Evolutionary conservation across 2,888 invertebrate genomes (phyloP).

Genomic region (Calephelis perditalis): DNA sequence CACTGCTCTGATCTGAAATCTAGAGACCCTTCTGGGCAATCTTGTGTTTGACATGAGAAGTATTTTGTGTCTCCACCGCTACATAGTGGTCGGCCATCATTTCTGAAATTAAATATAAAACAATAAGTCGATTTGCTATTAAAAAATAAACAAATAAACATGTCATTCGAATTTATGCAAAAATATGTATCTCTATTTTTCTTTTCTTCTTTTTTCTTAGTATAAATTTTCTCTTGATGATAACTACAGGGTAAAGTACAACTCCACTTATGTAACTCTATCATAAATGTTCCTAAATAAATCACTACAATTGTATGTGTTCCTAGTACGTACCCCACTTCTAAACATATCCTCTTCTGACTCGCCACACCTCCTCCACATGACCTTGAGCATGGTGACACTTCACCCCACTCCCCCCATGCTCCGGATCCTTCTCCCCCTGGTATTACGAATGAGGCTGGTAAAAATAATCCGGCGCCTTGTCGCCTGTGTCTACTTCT

Average conservation of each 20-base stretch:
- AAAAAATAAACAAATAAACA: too few relatives aligned
- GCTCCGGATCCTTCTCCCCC: constrained; percentile 82
- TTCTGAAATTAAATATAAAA: constrained; percentile 51
- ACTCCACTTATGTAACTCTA: constrained; percentile 19
- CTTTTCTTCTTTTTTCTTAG: too few relatives aligned
- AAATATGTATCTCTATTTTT: too few relatives aligned
- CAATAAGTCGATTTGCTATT: too few relatives aligned
- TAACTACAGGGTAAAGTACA: too few relatives aligned
- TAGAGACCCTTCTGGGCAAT: constrained; percentile 85
- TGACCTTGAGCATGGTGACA: constrained; percentile 90
- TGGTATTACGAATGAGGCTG: constrained; percentile 85
- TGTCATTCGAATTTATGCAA: too few relatives aligned
- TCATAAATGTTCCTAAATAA: too few relatives aligned
- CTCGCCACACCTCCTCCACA: constrained; percentile 96
- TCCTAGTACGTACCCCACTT: constrained; percentile 69
- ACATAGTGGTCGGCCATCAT: constrained; percentile 81
- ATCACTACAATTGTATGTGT: not conserved
- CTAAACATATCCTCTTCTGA: constrained; percentile 87
- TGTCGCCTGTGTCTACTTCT: constrained; percentile 87
- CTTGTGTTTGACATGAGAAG: constrained; percentile 95
- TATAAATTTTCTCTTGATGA: too few relatives aligned
- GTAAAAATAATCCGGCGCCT: constrained; percentile 84
- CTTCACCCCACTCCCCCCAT: constrained; percentile 92
- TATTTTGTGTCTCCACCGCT: constrained; percentile 88
- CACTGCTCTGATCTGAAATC: constrained; percentile 96